Evolutionary conservation across 1,140 invertebrate species (phyloP).

Genomic region (Scaptodrosophila lebanonensis): DNA sequence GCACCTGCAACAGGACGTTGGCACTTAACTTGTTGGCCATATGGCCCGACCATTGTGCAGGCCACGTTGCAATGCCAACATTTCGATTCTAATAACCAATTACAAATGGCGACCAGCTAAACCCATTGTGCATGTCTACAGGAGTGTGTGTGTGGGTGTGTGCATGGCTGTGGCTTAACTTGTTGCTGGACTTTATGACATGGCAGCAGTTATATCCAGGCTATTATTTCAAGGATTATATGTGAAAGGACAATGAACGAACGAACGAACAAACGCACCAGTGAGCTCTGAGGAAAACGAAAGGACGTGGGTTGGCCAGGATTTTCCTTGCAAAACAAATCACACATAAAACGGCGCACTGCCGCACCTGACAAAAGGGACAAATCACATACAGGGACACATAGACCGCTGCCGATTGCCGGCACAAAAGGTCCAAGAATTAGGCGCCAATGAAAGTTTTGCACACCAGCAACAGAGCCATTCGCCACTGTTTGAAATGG

Average conservation of each 20-base stretch:
- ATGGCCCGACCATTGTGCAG: constrained; percentile 23
- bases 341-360: constrained; percentile 35
- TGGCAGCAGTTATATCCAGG: constrained; percentile 59
- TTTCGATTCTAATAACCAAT: constrained; percentile 74
- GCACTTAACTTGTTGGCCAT: constrained; percentile 46
- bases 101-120: constrained; percentile 63
- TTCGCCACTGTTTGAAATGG: background rate
- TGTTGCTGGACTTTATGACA: constrained; percentile 69
- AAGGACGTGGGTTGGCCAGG: constrained; percentile 25
- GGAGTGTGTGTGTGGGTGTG: constrained; percentile 10
- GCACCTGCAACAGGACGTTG: constrained; percentile 61
- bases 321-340: constrained; percentile 56
- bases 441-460: constrained; percentile 25
- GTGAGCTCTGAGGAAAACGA: background rate
- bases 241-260: constrained; percentile 59
- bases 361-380: background rate
- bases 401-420: background rate
- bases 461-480: constrained; percentile 15
- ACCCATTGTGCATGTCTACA: constrained; percentile 42
- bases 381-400: background rate
- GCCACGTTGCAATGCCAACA: constrained; percentile 37
- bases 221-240: constrained; percentile 73
- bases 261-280: constrained; percentile 32
- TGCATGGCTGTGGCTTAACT: constrained; percentile 63
- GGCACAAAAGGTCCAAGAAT: constrained; percentile 36